These are phyloP conservation scores for Alviniconcha strummeri DNA, from an alignment of 2,888 invertebrate species.

Conservation along the genomic window DNA sequence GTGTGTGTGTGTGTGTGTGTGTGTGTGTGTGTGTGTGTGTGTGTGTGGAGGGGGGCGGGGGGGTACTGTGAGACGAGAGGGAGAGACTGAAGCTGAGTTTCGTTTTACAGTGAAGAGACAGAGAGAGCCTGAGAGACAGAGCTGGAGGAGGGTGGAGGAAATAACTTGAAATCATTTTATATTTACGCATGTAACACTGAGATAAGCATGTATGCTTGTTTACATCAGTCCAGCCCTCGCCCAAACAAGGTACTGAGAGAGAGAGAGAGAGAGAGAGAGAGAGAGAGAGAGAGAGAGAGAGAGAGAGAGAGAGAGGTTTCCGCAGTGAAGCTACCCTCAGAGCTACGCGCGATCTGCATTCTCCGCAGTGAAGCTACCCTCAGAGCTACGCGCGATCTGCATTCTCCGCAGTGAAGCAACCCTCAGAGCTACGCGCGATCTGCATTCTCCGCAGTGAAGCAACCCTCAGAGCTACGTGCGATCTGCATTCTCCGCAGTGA, in stretches of 20 bases:
- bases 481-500: too few species aligned
- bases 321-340: too few species aligned
- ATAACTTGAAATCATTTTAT: too few species aligned
- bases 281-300: constrained; percentile 12
- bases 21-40: neutral
- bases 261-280: constrained; percentile 10
- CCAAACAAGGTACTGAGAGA: neutral
- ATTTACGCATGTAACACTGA: too few species aligned
- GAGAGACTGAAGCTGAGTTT: neutral
- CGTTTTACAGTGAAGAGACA: neutral
- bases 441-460: neutral
- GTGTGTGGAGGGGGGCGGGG: neutral
- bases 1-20: neutral
- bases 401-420: too few species aligned
- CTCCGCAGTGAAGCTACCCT: too few species aligned
- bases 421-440: too few species aligned
- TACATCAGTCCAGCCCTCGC: too few species aligned
- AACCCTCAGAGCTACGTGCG: too few species aligned
- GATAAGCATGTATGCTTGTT: too few species aligned
- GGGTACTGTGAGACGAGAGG: neutral
- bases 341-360: neutral
- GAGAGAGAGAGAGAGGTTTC: neutral
- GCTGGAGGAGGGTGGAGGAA: neutral
- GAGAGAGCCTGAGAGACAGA: neutral
- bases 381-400: too few species aligned